Evolutionary conservation across 2,888 invertebrate species (phyloP).

Genomic region (Ecliptopera silaceata): DNA sequence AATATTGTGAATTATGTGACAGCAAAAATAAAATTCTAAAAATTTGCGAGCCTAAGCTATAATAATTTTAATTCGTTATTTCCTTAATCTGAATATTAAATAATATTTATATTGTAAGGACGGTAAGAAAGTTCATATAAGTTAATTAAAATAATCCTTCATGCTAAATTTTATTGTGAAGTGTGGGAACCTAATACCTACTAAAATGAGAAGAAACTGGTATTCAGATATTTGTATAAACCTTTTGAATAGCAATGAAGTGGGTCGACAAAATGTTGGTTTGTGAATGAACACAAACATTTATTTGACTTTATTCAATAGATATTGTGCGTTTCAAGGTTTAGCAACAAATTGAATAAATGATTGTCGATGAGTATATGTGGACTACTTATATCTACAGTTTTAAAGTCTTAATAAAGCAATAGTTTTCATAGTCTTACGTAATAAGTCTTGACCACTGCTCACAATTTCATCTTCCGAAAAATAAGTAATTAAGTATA

Average conservation of each 20-base stretch:
- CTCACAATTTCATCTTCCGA: no score
- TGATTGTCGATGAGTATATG: slow-evolving; percentile 7
- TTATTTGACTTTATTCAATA: slow-evolving; percentile 17
- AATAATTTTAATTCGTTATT: no score
- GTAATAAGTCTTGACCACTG: no score
- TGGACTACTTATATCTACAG: background rate
- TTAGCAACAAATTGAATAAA: background rate
- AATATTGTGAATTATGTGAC: no score
- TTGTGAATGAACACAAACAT: slow-evolving; percentile 15
- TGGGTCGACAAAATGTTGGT: background rate
- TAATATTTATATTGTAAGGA: no score
- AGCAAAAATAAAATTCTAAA: no score
- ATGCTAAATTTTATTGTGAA: background rate
- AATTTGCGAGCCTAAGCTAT: no score
- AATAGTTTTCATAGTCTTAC: no score
- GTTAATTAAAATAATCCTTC: no score
- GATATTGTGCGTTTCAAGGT: slow-evolving; percentile 11
- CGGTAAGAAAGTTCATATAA: no score
- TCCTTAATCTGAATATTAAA: no score
- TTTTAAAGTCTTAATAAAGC: background rate
- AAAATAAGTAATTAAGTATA: no score
- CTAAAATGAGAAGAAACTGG: slow-evolving; percentile 13
- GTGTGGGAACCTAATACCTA: slow-evolving; percentile 10
- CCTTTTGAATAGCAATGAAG: slow-evolving; percentile 6
- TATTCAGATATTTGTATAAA: slow-evolving; percentile 3